Base-by-base conservation (phyloP, 2,888 invertebrate species). In the Caenorhabditis macrosperma region DNA sequence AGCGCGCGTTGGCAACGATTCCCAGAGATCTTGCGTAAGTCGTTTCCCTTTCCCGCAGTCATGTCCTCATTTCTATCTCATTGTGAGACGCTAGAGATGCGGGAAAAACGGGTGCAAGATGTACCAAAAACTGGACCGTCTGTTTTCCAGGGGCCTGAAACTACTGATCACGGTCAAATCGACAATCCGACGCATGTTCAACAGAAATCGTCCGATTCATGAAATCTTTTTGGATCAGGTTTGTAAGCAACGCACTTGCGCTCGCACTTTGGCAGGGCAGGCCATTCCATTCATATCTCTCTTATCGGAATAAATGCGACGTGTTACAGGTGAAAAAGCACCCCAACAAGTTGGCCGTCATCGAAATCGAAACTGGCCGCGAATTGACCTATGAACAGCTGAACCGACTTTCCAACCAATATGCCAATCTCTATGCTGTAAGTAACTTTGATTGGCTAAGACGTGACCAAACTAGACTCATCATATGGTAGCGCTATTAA, bases 361-460 rank as follows among this genome's bases (percentile, higher is more conserved):
- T 82, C 15, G 84, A 86, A 71, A 66, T 86, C 12, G 90, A 90
- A 54, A 87, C 82, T n/a, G 88, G 88, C 15, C 61, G 84, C 7
- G 41, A 81, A 50, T 61, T 89, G 41, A 88, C 85, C 24, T 90
- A 88, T 60, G 52, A 46, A 15, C 84, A 90, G 48, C 74, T 90
- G 57, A 90, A 90, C 67, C 57, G 71, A 30, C 77, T 86, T 12
- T 67, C 85, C 61, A 90, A 90, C 68, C 80, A 88, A 64, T 90
- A 88, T 76, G 90, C 88, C 30, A 86, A 90, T 64, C 83, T 85
- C 33, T 90, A 89, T 77, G 55, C 81, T 55, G 88, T 88, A 38
- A 28, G 64, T 59, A 10, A 10, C 17, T 17, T 44, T 9, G 44
- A 44, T 44, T 4, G n/a, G 38, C 20, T 46, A 15, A 30, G 17